Evolutionary conservation across 2,888 invertebrate species (phyloP), one percentile per base, ranked within the genome.

Genomic region (Drosophila fungiperda): DNA sequence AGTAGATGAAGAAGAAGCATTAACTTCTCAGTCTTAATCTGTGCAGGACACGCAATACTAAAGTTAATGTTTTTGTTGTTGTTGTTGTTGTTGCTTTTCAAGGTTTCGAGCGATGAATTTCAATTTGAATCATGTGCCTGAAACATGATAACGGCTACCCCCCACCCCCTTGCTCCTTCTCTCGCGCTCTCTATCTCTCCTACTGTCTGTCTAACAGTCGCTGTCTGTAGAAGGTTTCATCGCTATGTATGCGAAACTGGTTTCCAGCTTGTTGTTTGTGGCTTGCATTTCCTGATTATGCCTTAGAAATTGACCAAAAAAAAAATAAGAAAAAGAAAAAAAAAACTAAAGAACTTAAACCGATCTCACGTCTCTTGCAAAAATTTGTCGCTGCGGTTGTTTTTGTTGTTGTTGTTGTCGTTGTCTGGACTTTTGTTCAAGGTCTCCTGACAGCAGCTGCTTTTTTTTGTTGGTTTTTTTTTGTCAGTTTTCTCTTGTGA

Each of bases 211-310:
- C 57, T 58, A 29, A 48, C 55, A 53, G 26, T 38, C 40, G 40
- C 65, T n/a, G 35, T 61, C 69, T 61, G 38, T 54, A 67, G 71
- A 75, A 57, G 70, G 53, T 29, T 72, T 40, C 55, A 63, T 70
- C 73, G 57, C 70, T 59, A 62, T 55, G 53, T 54, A 38, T 29
- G 55, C 17, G 35, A 65, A 80, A 87, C 89, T 76, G 78, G 87
- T 89, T 87, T 80, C 8, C 20, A 26, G 29, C 55, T 48, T 33
- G 35, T 36, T 50, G 50, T 57, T 62, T 76, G 36, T 48, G 64
- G 76, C 81, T 81, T 90, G 87, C 87, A 90, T 90, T 87, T 87
- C 89, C 87, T 87, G 87, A 83, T 82, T 88, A 58, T 85, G 83
- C 79, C 90, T 77, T 88, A 89, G 86, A 87, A 87, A 65, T 76